A percentile compares a stretch with the other conserved stretches of the same genome.
Evolutionary conservation across 2,113 vertebrate genomes (phyloP).

Genomic region (Cnemophilus loriae): DNA sequence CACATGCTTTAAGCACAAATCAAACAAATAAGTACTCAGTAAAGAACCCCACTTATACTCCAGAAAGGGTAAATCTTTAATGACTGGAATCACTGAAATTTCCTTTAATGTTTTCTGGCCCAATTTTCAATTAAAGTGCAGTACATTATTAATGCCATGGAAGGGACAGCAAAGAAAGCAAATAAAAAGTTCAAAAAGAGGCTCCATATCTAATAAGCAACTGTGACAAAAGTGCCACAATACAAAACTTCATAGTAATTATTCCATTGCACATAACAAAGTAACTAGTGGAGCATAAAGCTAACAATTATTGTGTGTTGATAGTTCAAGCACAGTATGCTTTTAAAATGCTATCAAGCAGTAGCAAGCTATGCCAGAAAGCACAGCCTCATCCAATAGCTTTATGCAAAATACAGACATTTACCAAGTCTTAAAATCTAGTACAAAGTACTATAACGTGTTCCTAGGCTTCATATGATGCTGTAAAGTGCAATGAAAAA

Average conservation of each 20-base stretch:
- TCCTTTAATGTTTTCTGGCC: not conserved
- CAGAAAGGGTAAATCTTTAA: not conserved
- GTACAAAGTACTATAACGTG: not conserved
- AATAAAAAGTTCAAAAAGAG: constrained; percentile 13
- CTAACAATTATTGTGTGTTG: constrained; percentile 8
- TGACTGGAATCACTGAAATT: not conserved
- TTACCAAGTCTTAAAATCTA: constrained; percentile 4
- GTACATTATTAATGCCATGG: not conserved
- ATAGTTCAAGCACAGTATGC: constrained; percentile 23
- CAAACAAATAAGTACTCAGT: not conserved
- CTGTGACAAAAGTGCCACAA: not conserved
- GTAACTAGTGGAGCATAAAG: constrained; percentile 12
- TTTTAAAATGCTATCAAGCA: constrained; percentile 29
- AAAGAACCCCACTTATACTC: not conserved
- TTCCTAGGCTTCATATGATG: not conserved
- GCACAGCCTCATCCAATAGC: not conserved
- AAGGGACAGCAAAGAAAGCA: not conserved
- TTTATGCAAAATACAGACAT: constrained; percentile 10
- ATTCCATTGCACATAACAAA: not conserved
- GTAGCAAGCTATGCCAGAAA: constrained; percentile 5
- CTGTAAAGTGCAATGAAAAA: not conserved
- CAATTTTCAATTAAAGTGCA: not conserved
- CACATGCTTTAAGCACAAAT: not conserved
- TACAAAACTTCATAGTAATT: constrained; percentile 3
- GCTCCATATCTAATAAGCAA: not conserved